A percentile compares a stretch with the other conserved stretches of the same genome.
Conservation (phyloP, 2,888 invertebrate genomes). For the Tubulanus polymorphus region DNA sequence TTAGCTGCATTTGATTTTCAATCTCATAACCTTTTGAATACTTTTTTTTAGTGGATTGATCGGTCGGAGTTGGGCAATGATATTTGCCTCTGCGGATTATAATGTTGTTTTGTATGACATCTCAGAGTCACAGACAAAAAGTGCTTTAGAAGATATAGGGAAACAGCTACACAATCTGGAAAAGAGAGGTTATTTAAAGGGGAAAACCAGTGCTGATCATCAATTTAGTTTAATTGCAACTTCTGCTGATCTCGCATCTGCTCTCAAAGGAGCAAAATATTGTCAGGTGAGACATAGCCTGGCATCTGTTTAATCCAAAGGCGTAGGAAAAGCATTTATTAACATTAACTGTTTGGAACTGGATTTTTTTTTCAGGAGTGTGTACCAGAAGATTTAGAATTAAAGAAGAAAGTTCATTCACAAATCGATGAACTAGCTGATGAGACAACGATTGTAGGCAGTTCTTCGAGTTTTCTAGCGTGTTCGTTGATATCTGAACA, state of each 20-base stretch:
- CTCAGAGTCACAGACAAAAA: constrained; percentile 27
- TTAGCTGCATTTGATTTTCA: too few relatives aligned
- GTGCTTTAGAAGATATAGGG: constrained; percentile 66
- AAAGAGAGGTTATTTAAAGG: constrained; percentile 66
- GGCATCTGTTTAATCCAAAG: too few relatives aligned
- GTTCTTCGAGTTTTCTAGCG: constrained; percentile 85
- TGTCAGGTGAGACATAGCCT: constrained; percentile 55
- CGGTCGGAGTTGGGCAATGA: constrained; percentile 95
- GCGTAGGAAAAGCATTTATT: too few relatives aligned
- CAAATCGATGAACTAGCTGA: constrained; percentile 66
- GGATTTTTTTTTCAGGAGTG: constrained; percentile 67
- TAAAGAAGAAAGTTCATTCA: constrained; percentile 75
- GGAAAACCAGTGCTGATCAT: constrained; percentile 66
- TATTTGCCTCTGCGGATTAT: constrained; percentile 87
- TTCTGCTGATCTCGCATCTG: constrained; percentile 65
- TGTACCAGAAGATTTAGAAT: constrained; percentile 78
- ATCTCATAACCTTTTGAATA: too few relatives aligned
- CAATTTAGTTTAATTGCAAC: constrained; percentile 76
- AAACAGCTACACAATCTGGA: constrained; percentile 57
- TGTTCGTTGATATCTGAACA: constrained; percentile 80
- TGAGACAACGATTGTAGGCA: constrained; percentile 64
- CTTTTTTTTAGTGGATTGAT: constrained; percentile 74
- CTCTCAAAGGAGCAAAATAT: constrained; percentile 72
- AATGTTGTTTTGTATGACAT: constrained; percentile 78
- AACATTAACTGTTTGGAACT: neutral